Base-by-base conservation (phyloP, 30 jellyfish, hydroid and myxozoan species). In the Aurelia aurita complex sp. Pacific region DNA sequence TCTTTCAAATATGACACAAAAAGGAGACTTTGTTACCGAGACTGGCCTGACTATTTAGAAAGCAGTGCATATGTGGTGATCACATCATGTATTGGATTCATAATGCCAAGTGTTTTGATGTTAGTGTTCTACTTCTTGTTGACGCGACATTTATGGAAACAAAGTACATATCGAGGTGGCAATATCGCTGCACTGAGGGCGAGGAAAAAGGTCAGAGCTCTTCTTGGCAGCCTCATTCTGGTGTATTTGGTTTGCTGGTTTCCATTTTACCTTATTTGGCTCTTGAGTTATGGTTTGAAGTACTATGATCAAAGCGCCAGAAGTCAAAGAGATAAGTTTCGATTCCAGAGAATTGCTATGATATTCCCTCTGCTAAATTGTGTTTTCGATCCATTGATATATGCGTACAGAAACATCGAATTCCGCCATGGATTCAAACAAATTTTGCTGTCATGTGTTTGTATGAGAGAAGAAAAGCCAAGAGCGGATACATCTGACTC, bases 261-360 rank as follows among this genome's bases (percentile, higher is more conserved):
- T 46, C 82, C 82, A 40, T 34, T 73, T 7, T 73, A 43, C 82
- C 38, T 73, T 66, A 43, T 73, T 7, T 73, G 82, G 82, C n/a
- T 73, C 29, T 43, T 73, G 29, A 67, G 82, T 12, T 43, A 67
- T 19, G 52, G 69, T 5, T 23, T 73, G 32, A 43, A 73, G 18
- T 16, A 16, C 69, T 73, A 43, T 46, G 53, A 38, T 5, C 32
- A 43, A 17, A 23, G 9, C 23, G 34, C 46, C 2, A 71, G 42
- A 19, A 67, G 82, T 16, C 69, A 73, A 73, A 9, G 35, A 43
- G 33, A 46, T 2, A 43, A 67, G 38, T 67, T 43, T 12, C 82
- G 82, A 14, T 73, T 66, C 69, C 17, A 43, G 69, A 73, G 82
- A 50, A 23, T 73, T 2, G 46, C 69, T 73, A 16, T 73, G 69